These are phyloP conservation scores for Anneissia japonica DNA, from an alignment of 35 echinoderm and acorn worm species.

Conservation along the genomic window DNA sequence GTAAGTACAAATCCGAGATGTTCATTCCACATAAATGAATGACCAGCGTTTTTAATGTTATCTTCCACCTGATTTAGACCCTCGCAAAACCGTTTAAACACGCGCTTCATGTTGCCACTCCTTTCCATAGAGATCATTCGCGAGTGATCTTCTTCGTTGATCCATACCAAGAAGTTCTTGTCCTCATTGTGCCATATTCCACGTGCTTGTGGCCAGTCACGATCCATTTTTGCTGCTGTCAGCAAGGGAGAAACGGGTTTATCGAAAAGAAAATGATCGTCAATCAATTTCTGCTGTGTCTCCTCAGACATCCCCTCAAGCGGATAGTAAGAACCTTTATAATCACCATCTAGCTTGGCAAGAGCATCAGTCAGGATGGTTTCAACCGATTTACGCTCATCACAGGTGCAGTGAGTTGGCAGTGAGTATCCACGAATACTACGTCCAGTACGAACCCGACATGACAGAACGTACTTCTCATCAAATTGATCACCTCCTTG, in stretches of 20 bases:
- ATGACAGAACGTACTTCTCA: conserved; percentile 88
- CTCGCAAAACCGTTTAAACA: conserved; percentile 88
- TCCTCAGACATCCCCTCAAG: conserved; percentile 96
- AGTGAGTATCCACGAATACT: conserved; percentile 86
- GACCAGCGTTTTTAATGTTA: conserved; percentile 69
- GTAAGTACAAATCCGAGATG: conserved; percentile 96
- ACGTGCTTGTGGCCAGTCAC: conserved; percentile 93
- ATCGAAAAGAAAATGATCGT: conserved; percentile 96
- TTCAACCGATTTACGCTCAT: conserved; percentile 76
- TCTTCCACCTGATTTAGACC: conserved; percentile 80
- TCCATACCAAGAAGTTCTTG: conserved; percentile 97
- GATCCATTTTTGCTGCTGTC: conserved; percentile 86
- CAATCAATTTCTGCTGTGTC: conserved; percentile 84
- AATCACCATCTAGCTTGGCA: conserved; percentile 59
- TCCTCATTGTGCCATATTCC: conserved; percentile 93
- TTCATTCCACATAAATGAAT: conserved; percentile 95
- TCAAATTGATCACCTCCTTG: conserved; percentile 70
- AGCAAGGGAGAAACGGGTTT: conserved; percentile 97
- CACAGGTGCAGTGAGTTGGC: conserved; percentile 75
- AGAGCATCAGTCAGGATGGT: conserved; percentile 65
- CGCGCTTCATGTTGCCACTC: conserved; percentile 74
- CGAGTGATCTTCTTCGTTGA: conserved; percentile 97
- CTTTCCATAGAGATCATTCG: conserved; percentile 97
- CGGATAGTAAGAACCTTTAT: conserved; percentile 78
- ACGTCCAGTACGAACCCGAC: conserved; percentile 83